Base-by-base conservation (phyloP, 2,113 vertebrate genomes). In the Chlorocebus sabaeus region DNA sequence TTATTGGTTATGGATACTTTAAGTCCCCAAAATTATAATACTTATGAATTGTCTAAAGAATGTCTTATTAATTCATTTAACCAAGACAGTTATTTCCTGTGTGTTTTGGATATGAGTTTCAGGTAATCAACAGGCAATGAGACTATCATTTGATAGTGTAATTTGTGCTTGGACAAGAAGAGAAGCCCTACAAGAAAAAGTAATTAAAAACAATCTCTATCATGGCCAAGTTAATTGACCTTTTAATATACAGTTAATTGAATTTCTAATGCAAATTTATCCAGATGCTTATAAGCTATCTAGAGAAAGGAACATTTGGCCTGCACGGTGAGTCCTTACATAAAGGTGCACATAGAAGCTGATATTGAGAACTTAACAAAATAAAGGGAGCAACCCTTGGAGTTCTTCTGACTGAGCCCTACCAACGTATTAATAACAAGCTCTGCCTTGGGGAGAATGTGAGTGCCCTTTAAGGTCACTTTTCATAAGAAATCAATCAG, bases 231-330 rank as follows among this genome's bases (percentile, higher is more conserved):
- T 92, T 98, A 97, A 97, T 98, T 98, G 96, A 96, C 96, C 93
- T 97, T 92, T 95, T 97, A 97, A 97, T 96, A 93, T 90, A 94
- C 97, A 97, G 93, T 96, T 97, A 97, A 97, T 97, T 97, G 96
- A 97, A 97, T 97, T 94, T 95, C 79, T 88, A 97, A 97, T 96
- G 90, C 92, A 98, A 95, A 97, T 97, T 90, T 96, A 96, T 97
- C 61, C 83, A 95, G 75, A 92, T 96, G 76, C 89, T 93, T 97
- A 96, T 92, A 97, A 95, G 30, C 83, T 96, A 92, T 91, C 80
- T 87, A 78, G 70, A 97, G 32, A 81, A 93, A 93, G 67, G 93
- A 96, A 84, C 55, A 93, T 84, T 91, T 90, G 80, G 48, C 68
- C 50, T 11, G 16, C 18, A 87, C 70, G 50, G 25, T 59, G 82